Base-by-base conservation (phyloP, 2,797 vertebrate genomes). In the Micromesistius poutassou region DNA sequence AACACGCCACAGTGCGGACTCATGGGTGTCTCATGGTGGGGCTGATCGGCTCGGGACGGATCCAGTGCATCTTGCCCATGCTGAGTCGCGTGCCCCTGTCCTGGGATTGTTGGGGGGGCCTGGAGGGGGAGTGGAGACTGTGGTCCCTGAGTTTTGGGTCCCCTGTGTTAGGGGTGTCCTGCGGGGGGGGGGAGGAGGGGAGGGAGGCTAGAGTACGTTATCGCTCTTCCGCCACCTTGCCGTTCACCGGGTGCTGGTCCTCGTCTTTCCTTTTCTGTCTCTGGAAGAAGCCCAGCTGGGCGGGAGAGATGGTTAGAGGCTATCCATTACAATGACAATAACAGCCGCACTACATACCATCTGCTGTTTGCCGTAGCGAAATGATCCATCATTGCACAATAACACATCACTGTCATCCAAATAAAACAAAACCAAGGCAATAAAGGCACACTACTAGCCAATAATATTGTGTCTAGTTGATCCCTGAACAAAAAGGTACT, bases 241-340 rank as follows among this genome's bases (percentile, higher is more conserved):
- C 88, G 12, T 93, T 94, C 25, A 82, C 88, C 82, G 93, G 95
- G 80, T 81, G 91, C 86, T 95, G 93, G 0, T 92, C 89, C 0
- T 94, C 89, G 0, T 94, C 95, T 72, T 89, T 90, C 78, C 93
- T 89, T 80, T 94, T 95, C 86, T 95, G 96, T 85, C 93, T 96
- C 90, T 93, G 95, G 88, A 99, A 99, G 90, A 99, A 99, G 71
- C 98, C 98, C 2, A 99, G 95, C 98, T 99, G 92, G 5, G 71
- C 3, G 71, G 79, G 78, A 81, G 80, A 81, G 9, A 14, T 30
- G 77, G 40, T 19, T 74, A 71, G 62, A 68, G 25, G 62, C 4
- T 0, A 68, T 25, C 62, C 62, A 16, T 68, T 28, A 25, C 25
- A 13, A 28, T 22, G 55, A 25, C 55, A n/a, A 68, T 28, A 6